Conservation (phyloP, 2,797 vertebrate species). For the Todus mexicanus region DNA sequence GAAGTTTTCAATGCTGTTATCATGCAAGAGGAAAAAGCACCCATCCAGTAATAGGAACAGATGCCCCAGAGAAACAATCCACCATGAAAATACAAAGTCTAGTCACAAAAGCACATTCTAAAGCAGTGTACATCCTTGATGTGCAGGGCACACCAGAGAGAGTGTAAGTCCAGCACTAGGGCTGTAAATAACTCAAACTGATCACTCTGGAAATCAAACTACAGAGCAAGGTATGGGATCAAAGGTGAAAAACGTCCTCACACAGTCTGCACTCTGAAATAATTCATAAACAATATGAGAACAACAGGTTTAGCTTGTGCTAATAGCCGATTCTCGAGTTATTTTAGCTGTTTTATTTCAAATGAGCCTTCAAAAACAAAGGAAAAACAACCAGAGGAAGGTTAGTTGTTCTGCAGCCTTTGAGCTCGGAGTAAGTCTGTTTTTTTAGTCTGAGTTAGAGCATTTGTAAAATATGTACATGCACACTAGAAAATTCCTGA, state of each 20-base stretch:
- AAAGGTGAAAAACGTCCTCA: neutral
- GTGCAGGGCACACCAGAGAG: neutral
- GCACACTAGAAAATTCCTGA: neutral
- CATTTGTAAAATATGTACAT: neutral
- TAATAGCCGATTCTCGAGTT: neutral
- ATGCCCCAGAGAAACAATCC: neutral
- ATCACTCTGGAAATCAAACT: neutral
- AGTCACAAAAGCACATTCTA: neutral
- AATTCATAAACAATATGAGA: neutral
- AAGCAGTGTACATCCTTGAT: neutral
- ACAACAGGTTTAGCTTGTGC: neutral
- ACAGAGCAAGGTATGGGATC: neutral
- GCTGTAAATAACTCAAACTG: neutral
- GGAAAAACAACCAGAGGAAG: neutral
- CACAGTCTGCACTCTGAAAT: neutral
- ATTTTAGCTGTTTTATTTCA: neutral
- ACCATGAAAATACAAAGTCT: neutral
- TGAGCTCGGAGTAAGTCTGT: neutral
- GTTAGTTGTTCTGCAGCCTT: neutral
- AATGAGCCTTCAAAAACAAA: neutral
- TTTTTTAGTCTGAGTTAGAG: neutral
- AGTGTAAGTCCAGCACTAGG: neutral
- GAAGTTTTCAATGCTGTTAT: neutral
- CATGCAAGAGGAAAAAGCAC: neutral
- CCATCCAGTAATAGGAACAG: neutral